A percentile compares a stretch with the other conserved stretches of the same genome.
phyloP scores from a whole-genome alignment of 1,140 invertebrate species.

The Homarus americanus region DNA sequence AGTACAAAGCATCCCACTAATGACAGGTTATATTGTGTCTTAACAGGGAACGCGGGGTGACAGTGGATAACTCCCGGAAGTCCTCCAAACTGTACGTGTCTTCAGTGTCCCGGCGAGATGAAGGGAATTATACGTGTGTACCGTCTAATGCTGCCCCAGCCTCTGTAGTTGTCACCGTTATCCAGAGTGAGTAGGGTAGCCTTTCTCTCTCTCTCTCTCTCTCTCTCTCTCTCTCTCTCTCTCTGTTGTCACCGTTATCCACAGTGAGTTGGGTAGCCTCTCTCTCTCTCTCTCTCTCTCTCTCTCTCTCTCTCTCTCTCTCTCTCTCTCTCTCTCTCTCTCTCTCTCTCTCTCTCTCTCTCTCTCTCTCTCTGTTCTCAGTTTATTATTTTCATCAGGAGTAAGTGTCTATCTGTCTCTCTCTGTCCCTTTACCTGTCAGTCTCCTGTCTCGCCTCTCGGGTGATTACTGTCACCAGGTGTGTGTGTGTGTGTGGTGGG shows the following conservation, averaged over 20 bases:
- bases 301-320: background rate
- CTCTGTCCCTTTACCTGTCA: too few species aligned
- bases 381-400: too few species aligned
- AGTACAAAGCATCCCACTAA: too few species aligned
- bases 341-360: too few species aligned
- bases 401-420: too few species aligned
- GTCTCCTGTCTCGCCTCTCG: too few species aligned
- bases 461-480: too few species aligned
- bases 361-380: too few species aligned
- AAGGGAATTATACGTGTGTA: constrained; percentile 92
- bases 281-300: background rate
- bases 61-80: constrained; percentile 62
- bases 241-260: background rate
- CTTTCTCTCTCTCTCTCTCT: too few species aligned
- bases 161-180: constrained; percentile 90
- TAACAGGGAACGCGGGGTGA: constrained; percentile 69
- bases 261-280: background rate
- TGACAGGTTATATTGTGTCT: too few species aligned
- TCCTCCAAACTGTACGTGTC: constrained; percentile 71
- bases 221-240: background rate
- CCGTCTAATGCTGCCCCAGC: constrained; percentile 91
- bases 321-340: too few species aligned
- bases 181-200: constrained; percentile 78
- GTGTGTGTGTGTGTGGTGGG: too few species aligned
- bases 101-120: constrained; percentile 81